Conservation (phyloP, 2,113 vertebrate genomes). For the Myiagra hebetior region DNA sequence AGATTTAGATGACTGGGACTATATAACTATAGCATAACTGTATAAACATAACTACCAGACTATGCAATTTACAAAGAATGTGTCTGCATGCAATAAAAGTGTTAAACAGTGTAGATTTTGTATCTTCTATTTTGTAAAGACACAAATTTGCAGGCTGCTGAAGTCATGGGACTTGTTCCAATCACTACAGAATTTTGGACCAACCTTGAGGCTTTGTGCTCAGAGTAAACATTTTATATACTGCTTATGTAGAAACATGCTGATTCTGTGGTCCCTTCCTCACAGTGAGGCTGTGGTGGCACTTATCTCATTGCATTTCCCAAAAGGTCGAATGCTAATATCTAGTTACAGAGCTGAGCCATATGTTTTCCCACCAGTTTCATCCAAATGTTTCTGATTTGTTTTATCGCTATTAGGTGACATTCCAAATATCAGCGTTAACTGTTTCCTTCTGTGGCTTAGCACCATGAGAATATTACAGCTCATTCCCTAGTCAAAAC, state of each 20-base stretch:
- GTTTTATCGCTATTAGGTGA: constrained; percentile 46
- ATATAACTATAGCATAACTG: not conserved
- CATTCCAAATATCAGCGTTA: constrained; percentile 29
- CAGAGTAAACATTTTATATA: not conserved
- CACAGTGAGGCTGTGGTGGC: not conserved
- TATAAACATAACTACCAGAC: not conserved
- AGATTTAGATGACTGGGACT: not conserved
- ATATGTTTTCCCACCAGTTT: constrained; percentile 42
- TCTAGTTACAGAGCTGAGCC: constrained; percentile 18
- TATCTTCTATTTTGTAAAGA: not conserved
- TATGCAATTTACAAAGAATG: not conserved
- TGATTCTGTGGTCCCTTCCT: constrained; percentile 6
- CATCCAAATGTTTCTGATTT: constrained; percentile 30
- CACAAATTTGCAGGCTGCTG: not conserved
- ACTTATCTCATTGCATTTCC: constrained; percentile 29
- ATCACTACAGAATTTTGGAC: not conserved
- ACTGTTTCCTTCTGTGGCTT: constrained; percentile 57
- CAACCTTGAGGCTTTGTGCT: not conserved
- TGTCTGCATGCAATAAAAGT: not conserved
- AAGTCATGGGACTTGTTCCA: constrained; percentile 17
- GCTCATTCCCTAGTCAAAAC: not conserved
- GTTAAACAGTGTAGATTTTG: not conserved
- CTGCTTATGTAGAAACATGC: constrained; percentile 18
- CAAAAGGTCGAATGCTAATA: not conserved
- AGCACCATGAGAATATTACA: constrained; percentile 1